Evolutionary conservation across 2,888 invertebrate genomes (phyloP), one percentile per base, ranked within the genome.

Genomic region (Micoletzkya japonica): DNA sequence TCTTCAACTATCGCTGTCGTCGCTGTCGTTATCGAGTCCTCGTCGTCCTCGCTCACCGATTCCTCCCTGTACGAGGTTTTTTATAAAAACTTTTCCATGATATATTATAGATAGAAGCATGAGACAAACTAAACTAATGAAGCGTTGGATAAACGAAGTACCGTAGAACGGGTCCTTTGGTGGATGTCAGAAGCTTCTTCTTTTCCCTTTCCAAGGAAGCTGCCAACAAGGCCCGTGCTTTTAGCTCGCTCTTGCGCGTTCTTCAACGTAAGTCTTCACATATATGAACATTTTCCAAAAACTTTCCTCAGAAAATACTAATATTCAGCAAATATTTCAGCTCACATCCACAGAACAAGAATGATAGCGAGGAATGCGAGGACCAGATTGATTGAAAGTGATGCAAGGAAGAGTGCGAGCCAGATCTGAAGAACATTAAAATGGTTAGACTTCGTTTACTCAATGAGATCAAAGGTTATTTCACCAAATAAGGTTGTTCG

Each of bases 171-270:
- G n/a, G n/a, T n/a, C n/a, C n/a, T n/a, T n/a, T n/a, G n/a, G n/a
- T n/a, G n/a, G n/a, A n/a, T n/a, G n/a, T n/a, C n/a, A n/a, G n/a
- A 32, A 63, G 36, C 26, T 63, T 63, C 49, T 63, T 63, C 63
- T 63, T 63, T 50, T 63, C 63, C 10, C 49, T 49, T 36, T 63
- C 63, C 4, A 63, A 34, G 0, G 63, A 63, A 34, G 32, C 32
- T 1, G 26, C 50, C 20, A 63, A 34, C 10, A 63, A 50, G 0
- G 34, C 32, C 10, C 50, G 44, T 17, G 63, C 63, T 34, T 63
- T 63, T 37, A 32, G 1, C 63, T 63, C 63, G 24, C 50, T 63
- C 0, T 37, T 44, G 28, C 20, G 24, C 1, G 63, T 63, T n/a
- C 63, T 63, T 52, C 24, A 6, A 52, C 4, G 52, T 34, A n/a